Base-by-base conservation (phyloP, 2,797 vertebrate genomes). In the Eulemur albifrons region DNA sequence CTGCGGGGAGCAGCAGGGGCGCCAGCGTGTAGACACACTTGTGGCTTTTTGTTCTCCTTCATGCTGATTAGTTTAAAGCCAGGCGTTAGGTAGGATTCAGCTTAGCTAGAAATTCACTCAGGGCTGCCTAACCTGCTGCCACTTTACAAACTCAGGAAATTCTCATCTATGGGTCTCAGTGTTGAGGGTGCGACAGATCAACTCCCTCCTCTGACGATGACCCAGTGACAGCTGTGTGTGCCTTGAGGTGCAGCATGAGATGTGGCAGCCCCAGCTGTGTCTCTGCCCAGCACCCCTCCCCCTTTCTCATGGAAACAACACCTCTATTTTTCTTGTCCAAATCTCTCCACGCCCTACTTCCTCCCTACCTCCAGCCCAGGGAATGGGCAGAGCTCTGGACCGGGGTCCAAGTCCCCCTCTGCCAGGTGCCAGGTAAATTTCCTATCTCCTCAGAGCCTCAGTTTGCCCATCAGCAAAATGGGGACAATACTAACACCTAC, bases 231-330 rank as follows among this genome's bases (percentile, higher is more conserved):
- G 1, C 27, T 27, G 11, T 21, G 59, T 15, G 12, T 15, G 32
- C 13, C 25, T 0, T 18, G 8, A 1, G 5, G 45, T 13, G 45
- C 17, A n/a, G 30, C 14, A 25, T 12, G 17, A 38, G 20, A 20
- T 0, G 0, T 1, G 2, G 25, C 8, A 25, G 11, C 48, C 32
- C 20, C 52, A 3, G 50, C 67, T 1, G 4, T 32, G 43, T 2
- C 7, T 17, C 7, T 2, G 5, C 5, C 14, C n/a, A 0, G 63
- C 1, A 5, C 15, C 67, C 45, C 1, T 27, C 5, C 27, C 23
- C 1, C 8, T 73, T 72, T 48, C 76, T 27, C 69, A 2, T 6
- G 10, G 54, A n/a, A 18, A 9, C 7, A 2, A 14, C 25, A 10
- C 17, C 25, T 45, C 23, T 57, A 3, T 27, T 72, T 54, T 69